phyloP scores from a whole-genome alignment of 2,888 invertebrate genomes.

The Malacosoma neustria region DNA sequence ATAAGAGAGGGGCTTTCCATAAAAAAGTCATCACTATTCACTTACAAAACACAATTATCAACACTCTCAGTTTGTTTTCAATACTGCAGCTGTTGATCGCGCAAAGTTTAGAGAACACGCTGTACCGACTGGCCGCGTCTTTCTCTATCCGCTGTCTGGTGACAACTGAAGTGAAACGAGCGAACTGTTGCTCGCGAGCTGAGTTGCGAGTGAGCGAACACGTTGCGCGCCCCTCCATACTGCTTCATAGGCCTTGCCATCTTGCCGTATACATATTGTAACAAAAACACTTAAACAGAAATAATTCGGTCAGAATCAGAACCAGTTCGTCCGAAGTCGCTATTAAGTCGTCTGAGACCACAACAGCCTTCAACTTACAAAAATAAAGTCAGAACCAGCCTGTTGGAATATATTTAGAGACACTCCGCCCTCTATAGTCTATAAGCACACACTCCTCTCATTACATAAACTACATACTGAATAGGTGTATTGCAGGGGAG shows the following conservation, averaged over 20 bases:
- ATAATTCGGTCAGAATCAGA: not conserved
- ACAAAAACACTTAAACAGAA: not conserved
- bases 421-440: too few species aligned
- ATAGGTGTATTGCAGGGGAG: too few species aligned
- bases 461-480: too few species aligned
- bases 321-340: too few species aligned
- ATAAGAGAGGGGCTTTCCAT: conserved; percentile 50
- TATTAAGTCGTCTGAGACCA: too few species aligned
- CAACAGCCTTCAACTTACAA: too few species aligned
- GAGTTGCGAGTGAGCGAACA: conserved; percentile 26
- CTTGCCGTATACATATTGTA: conserved; percentile 2
- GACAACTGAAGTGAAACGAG: conserved; percentile 47
- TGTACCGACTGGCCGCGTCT: conserved; percentile 58
- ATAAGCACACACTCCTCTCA: too few species aligned
- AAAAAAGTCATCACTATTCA: conserved; percentile 66
- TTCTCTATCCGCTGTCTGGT: conserved; percentile 57
- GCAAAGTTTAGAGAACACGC: conserved; percentile 71
- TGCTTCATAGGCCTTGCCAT: too few species aligned
- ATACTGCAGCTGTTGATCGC: conserved; percentile 62
- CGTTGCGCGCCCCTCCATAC: conserved; percentile 34
- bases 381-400: too few species aligned
- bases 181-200: conserved; percentile 12
- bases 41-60: conserved; percentile 36
- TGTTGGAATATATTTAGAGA: too few species aligned
- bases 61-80: conserved; percentile 45